Evolutionary conservation across 2,113 vertebrate genomes (phyloP).

Genomic region (Sorex fumeus): DNA sequence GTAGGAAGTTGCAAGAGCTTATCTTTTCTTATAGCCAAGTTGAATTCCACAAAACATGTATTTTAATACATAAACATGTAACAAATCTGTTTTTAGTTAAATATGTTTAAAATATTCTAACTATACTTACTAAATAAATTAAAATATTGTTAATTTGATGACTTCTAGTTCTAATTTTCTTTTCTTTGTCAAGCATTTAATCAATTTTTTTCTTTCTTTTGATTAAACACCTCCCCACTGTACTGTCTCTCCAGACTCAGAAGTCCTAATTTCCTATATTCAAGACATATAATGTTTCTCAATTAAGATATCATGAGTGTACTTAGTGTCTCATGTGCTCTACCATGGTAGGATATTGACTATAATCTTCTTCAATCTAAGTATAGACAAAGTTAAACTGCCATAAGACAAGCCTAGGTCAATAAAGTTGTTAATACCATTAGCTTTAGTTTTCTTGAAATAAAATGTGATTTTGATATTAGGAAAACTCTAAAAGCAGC

Average conservation of each 20-base stretch:
- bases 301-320: slow-evolving; percentile 4
- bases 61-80: too few species aligned
- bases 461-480: slow-evolving; percentile 1
- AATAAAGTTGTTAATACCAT: background rate
- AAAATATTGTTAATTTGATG: background rate
- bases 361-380: background rate
- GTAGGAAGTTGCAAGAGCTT: too few species aligned
- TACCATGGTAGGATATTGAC: background rate
- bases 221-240: too few species aligned
- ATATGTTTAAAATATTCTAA: too few species aligned
- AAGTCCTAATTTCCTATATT: background rate
- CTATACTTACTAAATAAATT: too few species aligned
- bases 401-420: background rate
- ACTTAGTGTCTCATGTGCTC: background rate
- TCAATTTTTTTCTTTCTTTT: too few species aligned
- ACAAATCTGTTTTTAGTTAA: too few species aligned
- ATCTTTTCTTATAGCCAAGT: too few species aligned
- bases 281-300: background rate
- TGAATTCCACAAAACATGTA: too few species aligned
- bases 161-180: background rate
- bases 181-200: too few species aligned
- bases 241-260: too few species aligned
- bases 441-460: background rate
- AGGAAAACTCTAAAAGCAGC: too few species aligned
- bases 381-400: background rate